Conservation (phyloP, 2,888 invertebrate species). For the Drosophila planitibia region DNA sequence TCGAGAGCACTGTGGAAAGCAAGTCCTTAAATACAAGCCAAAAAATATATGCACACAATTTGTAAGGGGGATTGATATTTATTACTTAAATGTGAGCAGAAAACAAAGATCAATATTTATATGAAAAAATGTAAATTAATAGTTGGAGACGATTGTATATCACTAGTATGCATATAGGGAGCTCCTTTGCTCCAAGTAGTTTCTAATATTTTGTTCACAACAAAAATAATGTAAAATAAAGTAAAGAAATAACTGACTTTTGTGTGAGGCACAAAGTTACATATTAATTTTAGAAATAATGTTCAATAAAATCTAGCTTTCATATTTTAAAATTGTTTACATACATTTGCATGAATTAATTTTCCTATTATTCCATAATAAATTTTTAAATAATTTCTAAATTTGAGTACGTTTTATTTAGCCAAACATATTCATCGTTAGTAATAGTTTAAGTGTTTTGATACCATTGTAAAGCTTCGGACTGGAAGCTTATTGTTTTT, state of each 20-base stretch:
- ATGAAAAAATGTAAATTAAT: background rate
- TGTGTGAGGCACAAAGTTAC: background rate
- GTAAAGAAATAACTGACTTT: background rate
- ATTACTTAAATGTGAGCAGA: background rate
- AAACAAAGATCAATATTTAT: background rate
- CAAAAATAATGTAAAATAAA: too few relatives aligned
- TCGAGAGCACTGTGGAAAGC: constrained; percentile 57
- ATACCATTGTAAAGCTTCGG: constrained; percentile 33
- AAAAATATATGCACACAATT: constrained; percentile 12
- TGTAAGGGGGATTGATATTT: background rate
- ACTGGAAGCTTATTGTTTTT: constrained; percentile 72
- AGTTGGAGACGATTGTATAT: background rate
- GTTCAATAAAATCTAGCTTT: background rate
- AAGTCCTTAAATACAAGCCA: background rate
- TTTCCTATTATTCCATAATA: background rate
- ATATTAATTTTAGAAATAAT: background rate
- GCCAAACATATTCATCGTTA: background rate
- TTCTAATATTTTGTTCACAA: background rate
- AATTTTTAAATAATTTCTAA: background rate
- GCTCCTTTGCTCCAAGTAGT: background rate
- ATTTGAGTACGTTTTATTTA: background rate
- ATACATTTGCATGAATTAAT: background rate
- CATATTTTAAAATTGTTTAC: background rate
- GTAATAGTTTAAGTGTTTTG: background rate
- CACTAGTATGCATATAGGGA: background rate